Conservation (phyloP, 2,113 vertebrate genomes). For the Ptychochromis oligacanthus region DNA sequence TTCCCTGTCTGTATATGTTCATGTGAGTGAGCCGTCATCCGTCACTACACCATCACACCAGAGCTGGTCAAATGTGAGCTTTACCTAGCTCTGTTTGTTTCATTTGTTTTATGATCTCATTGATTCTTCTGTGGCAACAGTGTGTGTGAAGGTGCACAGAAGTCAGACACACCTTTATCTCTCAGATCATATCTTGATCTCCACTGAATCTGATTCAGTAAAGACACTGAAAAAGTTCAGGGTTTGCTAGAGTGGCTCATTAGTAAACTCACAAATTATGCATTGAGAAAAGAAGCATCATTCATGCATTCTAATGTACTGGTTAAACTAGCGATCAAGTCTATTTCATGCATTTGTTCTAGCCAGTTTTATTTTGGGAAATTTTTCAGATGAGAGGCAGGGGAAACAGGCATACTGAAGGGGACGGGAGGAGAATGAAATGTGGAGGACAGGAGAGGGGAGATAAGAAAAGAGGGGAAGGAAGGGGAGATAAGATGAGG, state of each 20-base stretch:
- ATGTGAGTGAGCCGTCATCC: slow-evolving; percentile 5
- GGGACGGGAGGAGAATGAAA: background rate
- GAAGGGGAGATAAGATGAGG: background rate
- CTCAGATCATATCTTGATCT: background rate
- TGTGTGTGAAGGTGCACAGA: background rate
- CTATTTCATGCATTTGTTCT: background rate
- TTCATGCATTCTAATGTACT: background rate
- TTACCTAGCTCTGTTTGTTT: background rate
- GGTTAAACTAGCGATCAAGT: slow-evolving; percentile 10
- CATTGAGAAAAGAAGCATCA: background rate
- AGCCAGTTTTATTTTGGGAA: slow-evolving; percentile 10
- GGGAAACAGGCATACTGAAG: too few relatives aligned
- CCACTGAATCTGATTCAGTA: background rate
- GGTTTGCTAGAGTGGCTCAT: background rate
- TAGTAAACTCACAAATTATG: background rate
- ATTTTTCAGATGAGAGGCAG: too few relatives aligned
- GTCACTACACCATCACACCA: background rate
- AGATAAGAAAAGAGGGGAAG: background rate
- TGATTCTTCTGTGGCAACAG: background rate
- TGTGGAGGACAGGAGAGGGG: background rate
- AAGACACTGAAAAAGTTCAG: background rate
- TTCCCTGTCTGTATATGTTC: background rate
- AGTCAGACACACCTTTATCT: background rate
- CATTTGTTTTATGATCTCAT: background rate
- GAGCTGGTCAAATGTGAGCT: background rate